phyloP scores from a whole-genome alignment of 2,113 vertebrate species.

The Labeo catla region DNA sequence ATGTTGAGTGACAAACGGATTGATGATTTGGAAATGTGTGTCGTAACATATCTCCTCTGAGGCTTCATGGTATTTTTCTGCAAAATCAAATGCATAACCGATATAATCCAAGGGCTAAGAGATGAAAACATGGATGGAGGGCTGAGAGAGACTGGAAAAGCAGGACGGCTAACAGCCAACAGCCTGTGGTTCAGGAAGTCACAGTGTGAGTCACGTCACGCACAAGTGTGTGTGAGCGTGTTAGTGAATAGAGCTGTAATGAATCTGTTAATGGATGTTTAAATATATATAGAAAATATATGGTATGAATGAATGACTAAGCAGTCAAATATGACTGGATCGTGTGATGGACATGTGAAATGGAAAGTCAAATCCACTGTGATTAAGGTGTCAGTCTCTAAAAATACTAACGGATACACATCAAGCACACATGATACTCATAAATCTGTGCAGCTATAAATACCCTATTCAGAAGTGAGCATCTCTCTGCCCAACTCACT shows the following conservation, averaged over 20 bases:
- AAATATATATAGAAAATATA: neutral
- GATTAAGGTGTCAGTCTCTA: constrained; percentile 2
- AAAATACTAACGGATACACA: neutral
- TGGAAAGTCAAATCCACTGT: neutral
- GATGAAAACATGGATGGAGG: constrained; percentile 11
- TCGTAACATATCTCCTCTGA: constrained; percentile 22
- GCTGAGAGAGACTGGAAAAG: constrained; percentile 12
- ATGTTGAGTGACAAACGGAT: constrained; percentile 26
- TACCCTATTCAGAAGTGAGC: constrained; percentile 1
- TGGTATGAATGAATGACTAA: neutral
- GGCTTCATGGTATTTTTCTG: constrained; percentile 4
- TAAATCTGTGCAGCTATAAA: constrained; percentile 22
- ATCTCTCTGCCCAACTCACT: neutral
- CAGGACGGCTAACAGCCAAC: constrained; percentile 8
- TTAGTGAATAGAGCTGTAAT: constrained; percentile 23
- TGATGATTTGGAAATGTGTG: constrained; percentile 38
- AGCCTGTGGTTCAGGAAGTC: constrained; percentile 48
- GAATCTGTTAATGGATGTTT: constrained; percentile 14
- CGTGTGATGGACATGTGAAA: neutral
- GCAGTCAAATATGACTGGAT: neutral
- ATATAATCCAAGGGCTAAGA: constrained; percentile 29
- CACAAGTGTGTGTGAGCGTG: constrained; percentile 14
- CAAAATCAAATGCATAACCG: constrained; percentile 1
- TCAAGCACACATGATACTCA: neutral
- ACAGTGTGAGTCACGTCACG: constrained; percentile 20